These are phyloP conservation scores for Morone saxatilis DNA, from an alignment of 2,113 vertebrate genomes.

Conservation along the genomic window DNA sequence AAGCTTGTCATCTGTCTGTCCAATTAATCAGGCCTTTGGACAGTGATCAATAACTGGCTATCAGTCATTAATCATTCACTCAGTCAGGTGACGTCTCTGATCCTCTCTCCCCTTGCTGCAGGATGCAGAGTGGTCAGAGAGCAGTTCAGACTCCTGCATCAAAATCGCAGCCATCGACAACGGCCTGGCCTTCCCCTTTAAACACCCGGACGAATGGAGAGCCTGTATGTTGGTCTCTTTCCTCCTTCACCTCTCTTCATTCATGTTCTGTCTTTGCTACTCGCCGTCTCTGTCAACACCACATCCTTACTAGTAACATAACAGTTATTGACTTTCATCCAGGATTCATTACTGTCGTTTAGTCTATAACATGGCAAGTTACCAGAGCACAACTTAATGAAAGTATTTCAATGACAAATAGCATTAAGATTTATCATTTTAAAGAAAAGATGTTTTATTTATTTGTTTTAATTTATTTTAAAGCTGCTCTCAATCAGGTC, in stretches of 20 bases:
- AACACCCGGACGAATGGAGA: constrained; percentile 98
- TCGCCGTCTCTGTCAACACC: background rate
- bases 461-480: background rate
- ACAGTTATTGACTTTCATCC: background rate
- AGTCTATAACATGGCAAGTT: background rate
- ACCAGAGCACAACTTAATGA: background rate
- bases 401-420: background rate
- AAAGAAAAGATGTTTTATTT: too few relatives aligned
- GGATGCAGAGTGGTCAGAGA: constrained; percentile 84
- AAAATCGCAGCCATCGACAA: constrained; percentile 98
- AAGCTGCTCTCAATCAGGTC: background rate
- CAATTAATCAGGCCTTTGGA: constrained; percentile 42
- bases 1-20: constrained; percentile 38
- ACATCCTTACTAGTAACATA: background rate
- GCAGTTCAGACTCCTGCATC: constrained; percentile 78
- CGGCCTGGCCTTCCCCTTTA: constrained; percentile 97
- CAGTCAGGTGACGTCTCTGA: background rate
- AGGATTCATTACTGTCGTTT: background rate
- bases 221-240: constrained; percentile 61
- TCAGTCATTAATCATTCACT: constrained; percentile 20
- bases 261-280: background rate
- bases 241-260: background rate
- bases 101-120: constrained; percentile 25
- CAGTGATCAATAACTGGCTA: constrained; percentile 37
- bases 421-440: too few relatives aligned